These are phyloP conservation scores for Spinus pinus DNA, from an alignment of 2,797 vertebrate genomes.

Conservation along the genomic window DNA sequence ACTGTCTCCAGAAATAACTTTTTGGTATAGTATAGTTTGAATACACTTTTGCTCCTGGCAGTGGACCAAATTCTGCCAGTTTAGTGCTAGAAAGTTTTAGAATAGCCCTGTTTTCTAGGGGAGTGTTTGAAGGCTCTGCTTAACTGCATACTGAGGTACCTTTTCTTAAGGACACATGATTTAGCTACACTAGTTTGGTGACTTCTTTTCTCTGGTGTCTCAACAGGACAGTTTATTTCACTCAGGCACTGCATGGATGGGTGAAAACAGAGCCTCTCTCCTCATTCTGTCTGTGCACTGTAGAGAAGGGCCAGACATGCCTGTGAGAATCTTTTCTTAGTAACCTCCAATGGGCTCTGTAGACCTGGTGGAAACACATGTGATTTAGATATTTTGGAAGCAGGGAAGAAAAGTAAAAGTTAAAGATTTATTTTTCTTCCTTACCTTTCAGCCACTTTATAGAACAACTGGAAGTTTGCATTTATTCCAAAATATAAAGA, in stretches of 20 bases:
- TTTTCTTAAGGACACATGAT: background rate
- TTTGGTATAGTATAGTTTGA: background rate
- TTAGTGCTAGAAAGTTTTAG: background rate
- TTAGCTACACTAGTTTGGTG: background rate
- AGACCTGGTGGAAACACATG: background rate
- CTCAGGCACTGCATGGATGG: background rate
- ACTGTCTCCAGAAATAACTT: background rate
- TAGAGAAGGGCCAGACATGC: background rate
- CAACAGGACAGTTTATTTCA: background rate
- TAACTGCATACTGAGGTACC: background rate
- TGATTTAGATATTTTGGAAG: background rate
- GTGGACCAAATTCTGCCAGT: background rate
- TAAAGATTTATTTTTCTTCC: background rate
- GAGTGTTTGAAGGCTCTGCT: background rate
- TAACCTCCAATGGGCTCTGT: background rate
- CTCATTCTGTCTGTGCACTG: background rate
- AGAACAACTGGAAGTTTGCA: background rate
- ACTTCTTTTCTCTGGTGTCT: background rate
- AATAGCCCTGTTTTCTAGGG: background rate
- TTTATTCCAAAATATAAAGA: background rate
- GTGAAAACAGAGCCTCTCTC: background rate
- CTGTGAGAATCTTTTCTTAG: background rate
- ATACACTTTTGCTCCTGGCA: background rate
- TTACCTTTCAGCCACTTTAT: background rate
- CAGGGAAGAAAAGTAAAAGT: background rate